Percentiles rank a stretch among this genome's conserved stretches.
phyloP scores from a whole-genome alignment of 2,113 vertebrate genomes.

The Austrofundulus limnaeus region DNA sequence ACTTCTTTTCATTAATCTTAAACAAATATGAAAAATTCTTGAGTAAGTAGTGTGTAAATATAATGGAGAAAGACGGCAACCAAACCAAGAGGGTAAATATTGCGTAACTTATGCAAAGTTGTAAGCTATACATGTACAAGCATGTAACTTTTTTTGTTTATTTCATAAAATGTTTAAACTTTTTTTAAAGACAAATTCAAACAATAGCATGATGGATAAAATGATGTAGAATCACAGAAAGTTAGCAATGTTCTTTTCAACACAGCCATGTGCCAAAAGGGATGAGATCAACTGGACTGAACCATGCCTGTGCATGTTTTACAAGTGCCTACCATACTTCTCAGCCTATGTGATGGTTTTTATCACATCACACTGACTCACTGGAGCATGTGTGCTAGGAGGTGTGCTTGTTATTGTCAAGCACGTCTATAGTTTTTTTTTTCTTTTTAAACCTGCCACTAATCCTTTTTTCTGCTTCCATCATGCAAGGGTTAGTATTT shows the following conservation, averaged over 20 bases:
- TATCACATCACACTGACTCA: constrained; percentile 58
- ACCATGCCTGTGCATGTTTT: constrained; percentile 42
- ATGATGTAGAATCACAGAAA: too few relatives aligned
- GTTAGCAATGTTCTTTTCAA: not conserved
- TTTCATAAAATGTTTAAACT: not conserved
- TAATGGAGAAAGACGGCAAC: not conserved
- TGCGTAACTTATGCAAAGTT: not conserved
- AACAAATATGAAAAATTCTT: not conserved
- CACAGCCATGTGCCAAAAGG: constrained; percentile 9
- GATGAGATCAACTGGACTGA: constrained; percentile 26
- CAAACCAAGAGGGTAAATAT: not conserved
- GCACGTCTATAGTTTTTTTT: constrained; percentile 44
- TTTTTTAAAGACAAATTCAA: not conserved
- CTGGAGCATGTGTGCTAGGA: constrained; percentile 52
- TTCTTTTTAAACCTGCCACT: constrained; percentile 43
- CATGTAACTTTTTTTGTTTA: too few relatives aligned
- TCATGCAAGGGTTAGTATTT: constrained; percentile 31
- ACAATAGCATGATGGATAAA: too few relatives aligned
- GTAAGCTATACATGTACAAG: not conserved
- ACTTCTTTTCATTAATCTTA: not conserved
- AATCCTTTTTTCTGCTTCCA: constrained; percentile 54
- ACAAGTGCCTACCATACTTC: constrained; percentile 40
- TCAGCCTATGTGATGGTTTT: constrained; percentile 43
- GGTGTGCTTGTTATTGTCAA: constrained; percentile 64
- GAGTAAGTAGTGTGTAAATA: not conserved